A percentile compares a stretch with the other conserved stretches of the same genome.
Evolutionary conservation across 2,888 invertebrate genomes (phyloP).

Genomic region (Limnephilus lunatus): DNA sequence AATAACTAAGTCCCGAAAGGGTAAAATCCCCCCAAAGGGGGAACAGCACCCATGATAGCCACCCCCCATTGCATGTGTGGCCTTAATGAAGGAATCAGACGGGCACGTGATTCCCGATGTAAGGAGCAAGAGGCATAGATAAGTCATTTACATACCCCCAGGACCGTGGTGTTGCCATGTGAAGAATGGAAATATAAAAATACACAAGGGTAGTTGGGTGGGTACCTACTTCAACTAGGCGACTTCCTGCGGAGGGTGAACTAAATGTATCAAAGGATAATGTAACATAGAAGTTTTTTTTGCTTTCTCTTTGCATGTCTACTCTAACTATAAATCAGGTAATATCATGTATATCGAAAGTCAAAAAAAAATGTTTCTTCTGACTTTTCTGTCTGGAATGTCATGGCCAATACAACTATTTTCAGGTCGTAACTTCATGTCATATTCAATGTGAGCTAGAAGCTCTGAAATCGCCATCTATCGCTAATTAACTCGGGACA

Average conservation of each 20-base stretch:
- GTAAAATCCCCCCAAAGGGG: slow-evolving; percentile 66
- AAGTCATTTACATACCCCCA: slow-evolving; percentile 31
- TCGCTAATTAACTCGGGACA: no score
- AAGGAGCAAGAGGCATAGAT: slow-evolving; percentile 45
- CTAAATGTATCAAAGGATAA: neutral
- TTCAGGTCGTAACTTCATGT: no score
- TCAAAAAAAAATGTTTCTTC: no score
- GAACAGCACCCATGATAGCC: slow-evolving; percentile 67
- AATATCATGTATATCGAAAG: no score
- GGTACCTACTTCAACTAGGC: neutral
- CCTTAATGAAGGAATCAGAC: slow-evolving; percentile 64
- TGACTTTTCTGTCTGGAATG: no score
- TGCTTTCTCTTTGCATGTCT: no score
- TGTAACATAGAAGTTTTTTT: neutral
- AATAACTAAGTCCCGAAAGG: neutral
- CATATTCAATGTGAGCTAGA: no score
- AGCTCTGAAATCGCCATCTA: no score
- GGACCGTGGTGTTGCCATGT: slow-evolving; percentile 24
- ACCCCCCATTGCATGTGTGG: slow-evolving; percentile 59
- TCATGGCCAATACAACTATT: no score
- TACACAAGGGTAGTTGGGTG: neutral
- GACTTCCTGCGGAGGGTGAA: neutral
- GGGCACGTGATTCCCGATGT: slow-evolving; percentile 49
- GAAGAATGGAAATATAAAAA: neutral
- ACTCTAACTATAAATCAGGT: no score